Evolutionary conservation across 1,140 invertebrate species (phyloP).

Genomic region (Zeugodacus cucurbitae): DNA sequence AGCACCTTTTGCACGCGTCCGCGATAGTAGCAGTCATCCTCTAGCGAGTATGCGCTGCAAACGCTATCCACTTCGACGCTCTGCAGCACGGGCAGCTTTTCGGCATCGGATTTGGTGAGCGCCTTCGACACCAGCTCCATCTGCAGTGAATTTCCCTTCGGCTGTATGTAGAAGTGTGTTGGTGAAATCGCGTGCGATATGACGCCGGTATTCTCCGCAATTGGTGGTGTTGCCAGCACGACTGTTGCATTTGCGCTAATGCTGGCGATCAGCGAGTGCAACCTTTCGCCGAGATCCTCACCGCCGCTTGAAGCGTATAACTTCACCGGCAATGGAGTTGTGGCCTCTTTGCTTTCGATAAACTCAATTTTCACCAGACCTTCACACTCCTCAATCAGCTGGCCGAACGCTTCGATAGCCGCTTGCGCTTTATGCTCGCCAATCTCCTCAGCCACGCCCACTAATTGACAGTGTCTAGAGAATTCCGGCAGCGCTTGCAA

Average conservation of each 20-base stretch:
- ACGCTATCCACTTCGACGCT: slow-evolving; percentile 67
- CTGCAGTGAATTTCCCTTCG: slow-evolving; percentile 70
- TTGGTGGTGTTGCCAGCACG: slow-evolving; percentile 37
- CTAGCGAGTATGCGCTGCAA: slow-evolving; percentile 75
- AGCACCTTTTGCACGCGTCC: slow-evolving; percentile 72
- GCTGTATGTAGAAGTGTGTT: slow-evolving; percentile 77
- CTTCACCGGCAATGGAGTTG: slow-evolving; percentile 49
- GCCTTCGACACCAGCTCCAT: slow-evolving; percentile 72
- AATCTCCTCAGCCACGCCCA: neutral
- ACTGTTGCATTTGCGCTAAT: slow-evolving; percentile 42
- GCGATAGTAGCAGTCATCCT: slow-evolving; percentile 78
- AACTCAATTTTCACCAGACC: slow-evolving; percentile 57
- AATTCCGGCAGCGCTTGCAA: slow-evolving; percentile 71
- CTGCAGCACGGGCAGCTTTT: slow-evolving; percentile 46
- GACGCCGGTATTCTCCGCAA: slow-evolving; percentile 49
- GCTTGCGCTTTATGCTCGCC: slow-evolving; percentile 10
- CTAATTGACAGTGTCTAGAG: slow-evolving; percentile 69
- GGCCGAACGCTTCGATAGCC: slow-evolving; percentile 49
- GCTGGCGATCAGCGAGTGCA: slow-evolving; percentile 39
- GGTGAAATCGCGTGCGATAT: slow-evolving; percentile 75
- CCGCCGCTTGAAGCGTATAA: slow-evolving; percentile 49
- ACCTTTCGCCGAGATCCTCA: slow-evolving; percentile 52
- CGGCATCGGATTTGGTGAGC: slow-evolving; percentile 54
- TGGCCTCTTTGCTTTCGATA: slow-evolving; percentile 45
- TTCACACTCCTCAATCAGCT: slow-evolving; percentile 59